Evolutionary conservation across 92 coral and sea anemone genomes (phyloP), one percentile per base, ranked within the genome.

Genomic region (Muricea muricata): DNA sequence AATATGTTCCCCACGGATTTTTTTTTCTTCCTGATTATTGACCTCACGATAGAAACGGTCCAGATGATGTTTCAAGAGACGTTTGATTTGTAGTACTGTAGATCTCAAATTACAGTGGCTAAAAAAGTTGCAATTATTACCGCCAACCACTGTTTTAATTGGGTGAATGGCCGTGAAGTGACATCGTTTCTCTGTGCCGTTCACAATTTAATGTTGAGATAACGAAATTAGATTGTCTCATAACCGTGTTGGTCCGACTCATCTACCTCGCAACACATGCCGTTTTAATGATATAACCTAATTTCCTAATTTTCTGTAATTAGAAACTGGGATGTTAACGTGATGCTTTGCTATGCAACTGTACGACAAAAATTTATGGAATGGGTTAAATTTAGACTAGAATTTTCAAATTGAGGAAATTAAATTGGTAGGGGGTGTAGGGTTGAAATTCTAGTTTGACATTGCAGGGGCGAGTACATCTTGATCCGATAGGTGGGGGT

Each of bases 71-170:
- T n/a, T n/a, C n/a, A n/a, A n/a, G n/a, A n/a, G n/a, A n/a, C n/a
- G n/a, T n/a, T n/a, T n/a, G n/a, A n/a, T n/a, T n/a, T n/a, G n/a
- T n/a, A n/a, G n/a, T n/a, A n/a, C n/a, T n/a, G n/a, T n/a, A n/a
- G n/a, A 52, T 52, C 26, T 20, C 26, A 52, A 63, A 13, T 63
- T 14, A 11, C 39, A 3, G 70, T 63, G 17, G 70, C 70, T 26
- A 63, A 26, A 6, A 63, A 63, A 28, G 35, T 63, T 39, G 30
- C 60, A 52, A 52, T 0, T 4, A 18, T 18, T 52, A n/a, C n/a
- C n/a, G 60, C 21, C 60, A 52, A 28, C 70, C 23, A 32, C 70
- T 61, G 68, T 61, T 23, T 61, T 61, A 61, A 61, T 61, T 25
- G 34, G 68, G 3, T 61, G 68, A 61, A 61, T 61, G 0, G 33